Conservation (phyloP, 2,113 vertebrate genomes). For the Apteryx owenii region DNA sequence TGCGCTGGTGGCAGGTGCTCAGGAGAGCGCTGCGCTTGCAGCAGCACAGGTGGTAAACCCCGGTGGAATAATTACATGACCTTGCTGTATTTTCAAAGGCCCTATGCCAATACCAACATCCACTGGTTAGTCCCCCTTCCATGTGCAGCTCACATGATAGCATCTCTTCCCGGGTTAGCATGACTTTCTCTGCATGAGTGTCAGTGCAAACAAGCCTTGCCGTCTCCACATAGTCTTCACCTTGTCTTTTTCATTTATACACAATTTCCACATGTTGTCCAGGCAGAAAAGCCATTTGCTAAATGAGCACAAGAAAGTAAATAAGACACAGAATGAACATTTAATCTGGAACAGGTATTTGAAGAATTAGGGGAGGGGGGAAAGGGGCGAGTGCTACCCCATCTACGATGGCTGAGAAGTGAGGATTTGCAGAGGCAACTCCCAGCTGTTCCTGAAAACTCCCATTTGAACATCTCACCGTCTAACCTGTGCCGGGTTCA, state of each 20-base stretch:
- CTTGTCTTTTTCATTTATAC: not conserved
- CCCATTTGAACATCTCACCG: not conserved
- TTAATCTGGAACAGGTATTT: not conserved
- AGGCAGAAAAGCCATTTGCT: not conserved
- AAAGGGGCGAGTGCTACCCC: not conserved
- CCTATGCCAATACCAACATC: not conserved
- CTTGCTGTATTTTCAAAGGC: fast-evolving
- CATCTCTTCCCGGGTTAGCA: not conserved
- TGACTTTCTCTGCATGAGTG: not conserved
- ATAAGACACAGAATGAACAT: not conserved
- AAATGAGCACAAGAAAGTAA: not conserved
- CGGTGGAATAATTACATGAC: not conserved
- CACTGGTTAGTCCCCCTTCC: not conserved
- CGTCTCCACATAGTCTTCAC: not conserved
- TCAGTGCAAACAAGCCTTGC: not conserved
- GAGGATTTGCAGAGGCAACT: not conserved
- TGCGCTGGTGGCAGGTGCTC: not conserved
- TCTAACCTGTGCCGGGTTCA: not conserved
- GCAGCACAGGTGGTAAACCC: not conserved
- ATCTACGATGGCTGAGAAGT: fast-evolving
- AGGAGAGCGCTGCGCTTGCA: fast-evolving
- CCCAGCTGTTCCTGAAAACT: not conserved
- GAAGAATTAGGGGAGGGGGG: not conserved
- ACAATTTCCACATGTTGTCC: fast-evolving
- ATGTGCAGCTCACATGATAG: fast-evolving